A percentile compares a stretch with the other conserved stretches of the same genome.
Conservation (phyloP, 2,113 vertebrate species). For the Agelaius tricolor region DNA sequence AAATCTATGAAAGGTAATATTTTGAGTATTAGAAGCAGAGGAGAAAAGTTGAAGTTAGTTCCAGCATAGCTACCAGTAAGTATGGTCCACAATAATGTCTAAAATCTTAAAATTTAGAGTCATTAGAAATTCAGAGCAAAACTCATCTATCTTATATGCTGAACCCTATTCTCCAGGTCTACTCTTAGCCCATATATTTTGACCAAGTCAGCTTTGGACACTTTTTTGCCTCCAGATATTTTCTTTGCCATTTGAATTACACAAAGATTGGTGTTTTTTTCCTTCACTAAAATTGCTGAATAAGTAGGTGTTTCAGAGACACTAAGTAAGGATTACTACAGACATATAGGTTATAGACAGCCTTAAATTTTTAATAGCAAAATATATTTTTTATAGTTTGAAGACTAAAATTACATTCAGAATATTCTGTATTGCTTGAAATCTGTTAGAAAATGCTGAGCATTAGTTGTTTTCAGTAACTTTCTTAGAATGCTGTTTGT, state of each 20-base stretch:
- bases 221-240: neutral
- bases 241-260: neutral
- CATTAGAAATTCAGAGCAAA: neutral
- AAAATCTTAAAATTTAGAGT: neutral
- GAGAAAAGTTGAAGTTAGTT: neutral
- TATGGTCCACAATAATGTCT: neutral
- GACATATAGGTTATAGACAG: neutral
- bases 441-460: neutral
- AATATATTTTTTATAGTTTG: neutral
- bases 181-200: neutral
- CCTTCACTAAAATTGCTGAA: neutral
- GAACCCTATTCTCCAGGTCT: neutral
- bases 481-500: neutral
- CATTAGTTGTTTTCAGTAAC: neutral
- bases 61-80: neutral
- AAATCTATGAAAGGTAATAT: neutral
- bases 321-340: neutral
- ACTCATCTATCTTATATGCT: neutral
- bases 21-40: neutral
- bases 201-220: neutral
- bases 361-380: neutral
- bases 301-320: neutral
- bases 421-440: neutral
- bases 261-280: rapidly evolving
- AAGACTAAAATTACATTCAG: neutral